A percentile compares a stretch with the other conserved stretches of the same genome.
Evolutionary conservation across 2,797 vertebrate genomes (phyloP).

Genomic region (Eospalax fontanierii): DNA sequence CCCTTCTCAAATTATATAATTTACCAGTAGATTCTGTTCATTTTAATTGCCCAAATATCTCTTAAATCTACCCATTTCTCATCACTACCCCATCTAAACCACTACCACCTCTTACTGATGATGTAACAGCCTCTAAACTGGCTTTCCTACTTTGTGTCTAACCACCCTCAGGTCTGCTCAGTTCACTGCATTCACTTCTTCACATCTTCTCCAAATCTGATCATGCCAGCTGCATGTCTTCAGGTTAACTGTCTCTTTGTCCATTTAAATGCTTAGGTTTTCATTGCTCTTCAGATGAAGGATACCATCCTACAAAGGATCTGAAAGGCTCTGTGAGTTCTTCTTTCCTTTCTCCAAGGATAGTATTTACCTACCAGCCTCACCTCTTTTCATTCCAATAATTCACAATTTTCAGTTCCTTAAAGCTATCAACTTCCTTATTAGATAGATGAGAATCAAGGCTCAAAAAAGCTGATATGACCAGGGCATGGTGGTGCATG

Average conservation of each 20-base stretch:
- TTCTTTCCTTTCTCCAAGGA: not conserved
- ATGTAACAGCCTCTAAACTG: too few relatives aligned
- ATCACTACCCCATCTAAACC: too few relatives aligned
- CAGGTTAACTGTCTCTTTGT: not conserved
- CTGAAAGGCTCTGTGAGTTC: not conserved
- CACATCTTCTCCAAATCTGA: not conserved
- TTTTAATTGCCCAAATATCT: too few relatives aligned
- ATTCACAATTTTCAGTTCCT: not conserved
- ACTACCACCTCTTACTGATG: too few relatives aligned
- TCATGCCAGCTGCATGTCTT: not conserved
- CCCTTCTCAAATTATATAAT: too few relatives aligned
- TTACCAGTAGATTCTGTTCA: too few relatives aligned
- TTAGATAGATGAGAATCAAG: not conserved
- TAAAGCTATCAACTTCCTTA: not conserved
- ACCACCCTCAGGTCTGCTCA: not conserved
- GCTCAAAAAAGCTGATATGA: not conserved
- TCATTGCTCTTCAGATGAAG: not conserved
- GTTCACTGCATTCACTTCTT: not conserved
- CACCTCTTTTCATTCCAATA: not conserved
- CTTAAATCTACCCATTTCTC: too few relatives aligned
- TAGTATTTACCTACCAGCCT: not conserved
- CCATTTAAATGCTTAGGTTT: not conserved
- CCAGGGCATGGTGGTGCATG: too few relatives aligned
- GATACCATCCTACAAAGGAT: not conserved
- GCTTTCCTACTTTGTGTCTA: not conserved